A percentile compares a stretch with the other conserved stretches of the same genome.
Conservation (phyloP, 2,797 vertebrate genomes). For the Hirundo rustica region DNA sequence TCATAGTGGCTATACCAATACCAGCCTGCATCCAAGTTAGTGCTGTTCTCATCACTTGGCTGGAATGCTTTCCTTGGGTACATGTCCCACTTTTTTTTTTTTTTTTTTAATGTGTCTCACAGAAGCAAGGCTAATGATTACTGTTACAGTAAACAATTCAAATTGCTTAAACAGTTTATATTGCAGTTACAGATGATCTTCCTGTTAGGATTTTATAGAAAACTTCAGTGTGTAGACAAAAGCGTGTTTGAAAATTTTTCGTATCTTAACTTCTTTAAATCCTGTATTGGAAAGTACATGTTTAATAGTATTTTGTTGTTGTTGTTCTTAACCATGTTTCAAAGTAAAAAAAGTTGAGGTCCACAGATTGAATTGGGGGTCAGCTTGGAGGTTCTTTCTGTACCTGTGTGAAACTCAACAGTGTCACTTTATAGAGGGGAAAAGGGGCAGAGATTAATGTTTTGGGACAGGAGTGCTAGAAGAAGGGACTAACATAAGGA, state of each 20-base stretch:
- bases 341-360: not conserved
- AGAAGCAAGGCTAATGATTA: not conserved
- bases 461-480: not conserved
- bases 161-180: slow-evolving; percentile 13
- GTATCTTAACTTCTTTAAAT: not conserved
- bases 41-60: not conserved
- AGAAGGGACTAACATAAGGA: not conserved
- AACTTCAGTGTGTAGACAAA: not conserved
- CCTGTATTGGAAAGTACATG: not conserved
- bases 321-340: not conserved
- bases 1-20: accelerated
- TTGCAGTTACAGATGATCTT: slow-evolving; percentile 13
- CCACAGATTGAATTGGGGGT: not conserved
- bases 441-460: not conserved
- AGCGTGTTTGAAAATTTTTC: not conserved
- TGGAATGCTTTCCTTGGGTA: not conserved
- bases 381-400: not conserved
- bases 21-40: not conserved
- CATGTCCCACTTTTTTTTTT: not conserved
- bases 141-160: slow-evolving; percentile 22
- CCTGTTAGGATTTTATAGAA: slow-evolving; percentile 23
- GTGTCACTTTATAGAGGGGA: not conserved
- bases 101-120: not conserved
- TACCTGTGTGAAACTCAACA: not conserved
- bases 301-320: not conserved